phyloP scores from a whole-genome alignment of 2,888 invertebrate species.

The Argynnis bischoffii region DNA sequence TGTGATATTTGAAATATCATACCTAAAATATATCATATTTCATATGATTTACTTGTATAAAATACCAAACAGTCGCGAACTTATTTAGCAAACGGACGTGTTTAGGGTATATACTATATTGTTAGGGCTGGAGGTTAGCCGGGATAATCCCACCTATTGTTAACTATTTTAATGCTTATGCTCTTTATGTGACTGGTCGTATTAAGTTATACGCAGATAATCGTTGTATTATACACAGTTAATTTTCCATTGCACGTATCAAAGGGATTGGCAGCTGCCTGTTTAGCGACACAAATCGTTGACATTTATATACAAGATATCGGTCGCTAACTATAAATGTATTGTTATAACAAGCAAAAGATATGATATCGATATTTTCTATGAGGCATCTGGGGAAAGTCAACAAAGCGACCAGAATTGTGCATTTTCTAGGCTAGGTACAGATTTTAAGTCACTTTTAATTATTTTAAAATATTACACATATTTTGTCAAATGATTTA shows the following conservation, averaged over 20 bases:
- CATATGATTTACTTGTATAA: neutral
- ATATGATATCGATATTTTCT: conserved; percentile 20
- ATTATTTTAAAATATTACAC: too few relatives aligned
- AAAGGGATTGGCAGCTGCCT: conserved; percentile 67
- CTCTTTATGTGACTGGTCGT: conserved; percentile 74
- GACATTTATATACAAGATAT: conserved; percentile 42
- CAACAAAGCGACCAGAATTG: too few relatives aligned
- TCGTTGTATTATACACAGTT: conserved; percentile 78
- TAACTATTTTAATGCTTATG: conserved; percentile 79
- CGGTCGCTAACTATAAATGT: conserved; percentile 2
- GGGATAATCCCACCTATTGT: conserved; percentile 78
- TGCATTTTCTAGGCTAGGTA: too few relatives aligned
- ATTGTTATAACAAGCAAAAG: neutral
- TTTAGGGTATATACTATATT: conserved; percentile 54
- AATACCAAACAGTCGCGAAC: neutral
- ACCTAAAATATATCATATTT: too few relatives aligned
- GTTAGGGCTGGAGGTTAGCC: conserved; percentile 64
- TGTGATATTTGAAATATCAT: too few relatives aligned
- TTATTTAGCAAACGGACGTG: conserved; percentile 44
- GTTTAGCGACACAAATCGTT: conserved; percentile 53
- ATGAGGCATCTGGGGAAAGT: neutral
- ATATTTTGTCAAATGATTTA: too few relatives aligned
- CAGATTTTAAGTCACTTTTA: too few relatives aligned
- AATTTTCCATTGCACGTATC: conserved; percentile 71
- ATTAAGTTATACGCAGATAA: conserved; percentile 81